Percentiles rank a stretch among this genome's conserved stretches.
Evolutionary conservation across 2,888 invertebrate genomes (phyloP).

Genomic region (Chironomus riparius): DNA sequence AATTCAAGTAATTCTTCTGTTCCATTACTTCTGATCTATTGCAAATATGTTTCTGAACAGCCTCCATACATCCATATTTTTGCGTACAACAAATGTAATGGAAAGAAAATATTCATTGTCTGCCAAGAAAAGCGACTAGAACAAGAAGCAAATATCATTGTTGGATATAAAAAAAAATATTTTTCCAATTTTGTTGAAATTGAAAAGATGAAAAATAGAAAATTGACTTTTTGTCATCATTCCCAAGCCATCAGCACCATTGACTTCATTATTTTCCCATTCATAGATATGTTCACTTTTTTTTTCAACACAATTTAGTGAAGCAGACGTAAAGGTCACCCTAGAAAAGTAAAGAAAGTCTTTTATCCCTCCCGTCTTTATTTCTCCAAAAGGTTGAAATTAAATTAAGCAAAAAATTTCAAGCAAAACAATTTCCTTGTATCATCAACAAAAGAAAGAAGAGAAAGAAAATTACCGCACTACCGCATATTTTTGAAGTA

Average conservation of each 20-base stretch:
- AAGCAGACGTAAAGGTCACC: background rate
- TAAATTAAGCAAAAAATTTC: slow-evolving; percentile 23
- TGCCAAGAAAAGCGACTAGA: background rate
- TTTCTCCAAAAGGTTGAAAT: slow-evolving; percentile 19
- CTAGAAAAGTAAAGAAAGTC: background rate
- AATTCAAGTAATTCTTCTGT: too few relatives aligned
- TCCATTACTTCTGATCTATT: too few relatives aligned
- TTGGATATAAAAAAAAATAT: background rate
- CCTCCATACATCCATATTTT: background rate
- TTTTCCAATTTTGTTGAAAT: background rate
- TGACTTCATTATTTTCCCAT: background rate
- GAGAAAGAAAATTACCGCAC: background rate
- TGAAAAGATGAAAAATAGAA: background rate
- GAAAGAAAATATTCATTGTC: background rate
- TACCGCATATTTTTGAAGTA: background rate
- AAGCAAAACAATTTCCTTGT: background rate
- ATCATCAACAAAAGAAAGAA: background rate
- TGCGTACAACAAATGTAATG: background rate
- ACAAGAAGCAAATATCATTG: too few relatives aligned
- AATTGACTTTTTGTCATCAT: background rate
- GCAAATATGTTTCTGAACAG: too few relatives aligned
- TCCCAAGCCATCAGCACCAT: background rate
- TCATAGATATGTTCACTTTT: background rate
- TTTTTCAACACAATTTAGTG: background rate
- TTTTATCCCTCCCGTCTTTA: background rate